Percentiles rank a stretch among this genome's conserved stretches.
These are phyloP conservation scores for cattle (Bos taurus) DNA, from an alignment of 2,113 vertebrate species.

Conservation along the genomic window ARS-UCD2.0 NC_037331.1:79184501-79185000, in stretches of 20 bases:
- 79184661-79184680: neutral
- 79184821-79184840: neutral
- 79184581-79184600: fast-evolving
- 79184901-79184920: neutral
- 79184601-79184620: neutral
- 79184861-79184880: neutral
- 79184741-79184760: neutral
- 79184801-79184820: neutral
- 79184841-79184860: neutral
- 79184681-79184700: neutral
- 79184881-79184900: fast-evolving
- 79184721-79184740: neutral
- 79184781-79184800: neutral
- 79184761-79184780: neutral
- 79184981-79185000: neutral
- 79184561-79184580: neutral
- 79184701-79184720: neutral
- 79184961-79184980: neutral
- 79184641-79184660: neutral
- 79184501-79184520: neutral
- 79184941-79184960: neutral
- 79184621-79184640: neutral
- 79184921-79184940: neutral
- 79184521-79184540: neutral
- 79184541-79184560: neutral